phyloP scores from a whole-genome alignment of 2,888 invertebrate species.

The Drosophila kuntzei region DNA sequence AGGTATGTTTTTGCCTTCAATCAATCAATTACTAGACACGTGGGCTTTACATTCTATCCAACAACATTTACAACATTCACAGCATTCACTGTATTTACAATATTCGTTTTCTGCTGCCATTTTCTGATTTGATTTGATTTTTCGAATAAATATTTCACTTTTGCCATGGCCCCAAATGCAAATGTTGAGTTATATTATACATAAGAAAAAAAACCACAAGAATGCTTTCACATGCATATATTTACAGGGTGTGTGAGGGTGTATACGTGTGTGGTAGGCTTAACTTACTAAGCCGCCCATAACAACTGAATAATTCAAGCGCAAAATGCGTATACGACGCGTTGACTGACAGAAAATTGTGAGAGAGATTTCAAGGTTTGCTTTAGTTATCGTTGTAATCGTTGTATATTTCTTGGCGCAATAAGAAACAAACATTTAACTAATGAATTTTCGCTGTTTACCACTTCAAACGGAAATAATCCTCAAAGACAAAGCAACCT shows the following conservation, averaged over 20 bases:
- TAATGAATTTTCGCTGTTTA: slow-evolving; percentile 52
- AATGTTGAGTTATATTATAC: slow-evolving; percentile 19
- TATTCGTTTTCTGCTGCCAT: slow-evolving; percentile 3
- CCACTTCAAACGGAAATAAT: slow-evolving; percentile 45
- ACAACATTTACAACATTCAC: slow-evolving; percentile 3
- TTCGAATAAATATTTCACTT: slow-evolving; percentile 38
- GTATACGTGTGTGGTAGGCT: background rate
- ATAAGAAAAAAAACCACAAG: slow-evolving; percentile 9
- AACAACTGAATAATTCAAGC: slow-evolving; percentile 36
- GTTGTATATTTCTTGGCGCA: background rate
- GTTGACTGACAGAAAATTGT: background rate
- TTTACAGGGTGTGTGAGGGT: slow-evolving; percentile 2
- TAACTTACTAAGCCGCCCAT: slow-evolving; percentile 11
- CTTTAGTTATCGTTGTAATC: slow-evolving; percentile 8
- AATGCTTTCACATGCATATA: slow-evolving; percentile 10
- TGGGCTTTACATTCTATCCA: slow-evolving; percentile 45
- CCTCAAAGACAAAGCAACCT: too few relatives aligned
- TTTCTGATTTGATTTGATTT: slow-evolving; percentile 31
- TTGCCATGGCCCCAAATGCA: slow-evolving; percentile 26
- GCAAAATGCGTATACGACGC: slow-evolving; percentile 34
- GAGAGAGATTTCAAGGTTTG: slow-evolving; percentile 14
- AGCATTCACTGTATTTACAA: background rate
- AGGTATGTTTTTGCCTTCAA: slow-evolving; percentile 48
- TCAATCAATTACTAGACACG: slow-evolving; percentile 70
- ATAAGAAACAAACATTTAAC: slow-evolving; percentile 34